A percentile compares a stretch with the other conserved stretches of the same genome.
These are phyloP conservation scores for Lycophotia porphyrea DNA, from an alignment of 2,888 invertebrate species.

Conservation along the genomic window DNA sequence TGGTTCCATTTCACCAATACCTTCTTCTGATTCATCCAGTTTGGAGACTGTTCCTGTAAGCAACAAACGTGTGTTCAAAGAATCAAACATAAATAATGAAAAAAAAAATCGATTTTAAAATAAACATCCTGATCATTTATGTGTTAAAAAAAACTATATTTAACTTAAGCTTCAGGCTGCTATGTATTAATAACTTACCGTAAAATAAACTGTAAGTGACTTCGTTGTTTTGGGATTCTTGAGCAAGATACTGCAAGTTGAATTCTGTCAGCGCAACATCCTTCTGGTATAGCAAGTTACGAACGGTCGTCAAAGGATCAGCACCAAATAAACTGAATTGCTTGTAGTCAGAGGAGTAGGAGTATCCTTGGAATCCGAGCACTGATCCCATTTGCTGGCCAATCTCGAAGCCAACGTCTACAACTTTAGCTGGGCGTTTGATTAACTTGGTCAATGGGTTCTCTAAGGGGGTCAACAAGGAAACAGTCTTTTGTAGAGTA, in stretches of 20 bases:
- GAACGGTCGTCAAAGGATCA: conserved; percentile 69
- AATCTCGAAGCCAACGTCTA: conserved; percentile 75
- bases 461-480: conserved; percentile 86
- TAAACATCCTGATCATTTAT: neutral
- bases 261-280: conserved; percentile 87
- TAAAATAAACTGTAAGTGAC: conserved; percentile 80
- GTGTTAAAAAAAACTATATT: neutral
- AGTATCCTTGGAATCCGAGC: conserved; percentile 87
- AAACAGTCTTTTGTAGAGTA: conserved; percentile 88
- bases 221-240: conserved; percentile 83
- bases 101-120: neutral
- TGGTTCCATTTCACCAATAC: conserved; percentile 74
- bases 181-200: conserved; percentile 71
- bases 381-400: conserved; percentile 88
- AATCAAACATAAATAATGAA: neutral
- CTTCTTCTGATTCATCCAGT: conserved; percentile 68
- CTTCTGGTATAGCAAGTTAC: conserved; percentile 74
- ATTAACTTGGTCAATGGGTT: conserved; percentile 85
- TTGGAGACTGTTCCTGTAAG: conserved; percentile 79
- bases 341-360: conserved; percentile 85
- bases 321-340: conserved; percentile 71
- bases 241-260: conserved; percentile 85
- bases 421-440: conserved; percentile 74
- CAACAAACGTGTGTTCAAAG: conserved; percentile 10
- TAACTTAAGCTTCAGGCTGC: neutral